Base-by-base conservation (phyloP, 1,140 invertebrate species). In the Trichonephila clavipes region DNA sequence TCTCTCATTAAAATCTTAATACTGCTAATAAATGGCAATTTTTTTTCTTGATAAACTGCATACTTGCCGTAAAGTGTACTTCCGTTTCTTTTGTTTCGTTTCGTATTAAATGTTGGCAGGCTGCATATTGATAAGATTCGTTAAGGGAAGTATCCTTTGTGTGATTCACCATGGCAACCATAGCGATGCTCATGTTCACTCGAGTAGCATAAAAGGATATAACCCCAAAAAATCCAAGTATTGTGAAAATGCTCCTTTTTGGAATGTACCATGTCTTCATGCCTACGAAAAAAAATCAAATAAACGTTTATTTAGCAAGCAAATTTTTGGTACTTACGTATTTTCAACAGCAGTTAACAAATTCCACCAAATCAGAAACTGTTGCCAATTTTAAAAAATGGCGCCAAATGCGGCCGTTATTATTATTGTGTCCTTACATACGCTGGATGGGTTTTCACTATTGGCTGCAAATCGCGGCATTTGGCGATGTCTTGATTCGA, bases 221-320 rank as follows among this genome's bases (percentile, higher is more conserved):
- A 2, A 87, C 28, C 1, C 85, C 61, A 18, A 61, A 87, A 87
- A 87, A 87, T 6, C n/a, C n/a, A 5, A 87, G 85, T 28, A 34
- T 14, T 16, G 85, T 40, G 28, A 87, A 34, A 34, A 87, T 87
- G 8, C 21, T 64, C 10, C 85, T 18, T 24, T 62, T 64, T 87
- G 85, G 28, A 87, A 87, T 34, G 51, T 62, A 87, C n/a, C 34
- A 58, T 16, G 19, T 83, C 44, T 83, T 58, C 44, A 44, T 51
- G 94, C 94, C 95, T 95, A 66, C n/a, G 18, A 81, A 21, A 44
- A 21, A 88, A 21, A 87, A 77, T 62, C 21, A 0, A 19, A 19
- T 62, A 6, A 62, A 62, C 16, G 6, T 62, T 16, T 18, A 19
- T 62, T 62, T 62, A 16, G 19, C 19, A 6, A 51, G 8, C 8